phyloP scores from a whole-genome alignment of 2,888 invertebrate genomes.

The Lithophane leautieri region DNA sequence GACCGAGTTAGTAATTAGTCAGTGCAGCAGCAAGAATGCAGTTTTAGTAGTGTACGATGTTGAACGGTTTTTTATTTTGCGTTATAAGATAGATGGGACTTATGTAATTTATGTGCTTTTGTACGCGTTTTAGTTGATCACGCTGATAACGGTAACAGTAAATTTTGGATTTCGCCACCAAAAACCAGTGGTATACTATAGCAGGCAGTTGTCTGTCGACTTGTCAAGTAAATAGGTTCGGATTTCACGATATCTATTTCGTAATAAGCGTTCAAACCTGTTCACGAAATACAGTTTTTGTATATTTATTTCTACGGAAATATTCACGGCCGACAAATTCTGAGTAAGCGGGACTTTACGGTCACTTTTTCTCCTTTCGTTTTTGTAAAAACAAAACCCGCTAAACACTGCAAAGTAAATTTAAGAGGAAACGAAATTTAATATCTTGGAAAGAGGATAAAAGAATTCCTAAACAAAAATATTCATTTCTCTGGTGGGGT shows the following conservation, averaged over 20 bases:
- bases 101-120: conserved; percentile 12
- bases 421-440: conserved; percentile 41
- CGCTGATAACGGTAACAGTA: background rate
- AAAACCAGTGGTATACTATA: conserved; percentile 18
- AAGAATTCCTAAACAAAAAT: conserved; percentile 45
- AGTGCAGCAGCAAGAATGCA: conserved; percentile 47
- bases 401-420: conserved; percentile 47
- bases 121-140: conserved; percentile 3
- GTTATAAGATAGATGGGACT: background rate
- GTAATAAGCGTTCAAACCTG: conserved; percentile 73
- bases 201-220: conserved; percentile 38
- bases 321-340: conserved; percentile 62
- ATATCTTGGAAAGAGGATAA: conserved; percentile 24
- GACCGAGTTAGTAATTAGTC: conserved; percentile 58
- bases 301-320: conserved; percentile 59
- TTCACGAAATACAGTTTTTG: conserved; percentile 59
- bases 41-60: conserved; percentile 27
- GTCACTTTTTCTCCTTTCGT: conserved; percentile 30
- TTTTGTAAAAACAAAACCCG: conserved; percentile 41
- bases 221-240: conserved; percentile 58
- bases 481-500: conserved; percentile 20
- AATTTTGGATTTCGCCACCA: conserved; percentile 30
- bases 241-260: conserved; percentile 82
- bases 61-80: conserved; percentile 24
- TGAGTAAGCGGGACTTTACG: conserved; percentile 39